Conservation (phyloP, 2,888 invertebrate species). For the Xylophagus ater region DNA sequence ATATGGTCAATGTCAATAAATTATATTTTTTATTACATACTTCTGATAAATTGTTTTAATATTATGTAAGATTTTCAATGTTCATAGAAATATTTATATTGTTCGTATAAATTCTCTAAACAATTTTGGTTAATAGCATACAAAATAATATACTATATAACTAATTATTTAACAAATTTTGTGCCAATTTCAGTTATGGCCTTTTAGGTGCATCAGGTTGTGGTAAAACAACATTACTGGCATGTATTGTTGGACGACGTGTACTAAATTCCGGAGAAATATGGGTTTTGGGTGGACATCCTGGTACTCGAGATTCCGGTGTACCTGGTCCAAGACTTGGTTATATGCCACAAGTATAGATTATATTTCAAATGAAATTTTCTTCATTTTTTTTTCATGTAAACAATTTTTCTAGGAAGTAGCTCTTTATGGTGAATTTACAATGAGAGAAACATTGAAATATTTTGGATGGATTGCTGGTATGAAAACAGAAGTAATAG, state of each 20-base stretch:
- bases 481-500: slow-evolving; percentile 55
- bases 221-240: slow-evolving; percentile 78
- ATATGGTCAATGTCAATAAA: no score
- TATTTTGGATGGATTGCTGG: slow-evolving; percentile 78
- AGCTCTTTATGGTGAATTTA: slow-evolving; percentile 65
- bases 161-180: no score
- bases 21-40: no score
- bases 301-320: slow-evolving; percentile 71
- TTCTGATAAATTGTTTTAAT: no score
- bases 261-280: slow-evolving; percentile 71
- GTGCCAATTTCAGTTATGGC: slow-evolving; percentile 69
- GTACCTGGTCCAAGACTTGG: slow-evolving; percentile 85
- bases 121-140: no score
- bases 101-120: no score
- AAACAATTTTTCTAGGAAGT: slow-evolving; percentile 45
- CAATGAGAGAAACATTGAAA: slow-evolving; percentile 67
- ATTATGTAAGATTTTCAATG: no score
- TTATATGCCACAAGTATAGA: slow-evolving; percentile 72
- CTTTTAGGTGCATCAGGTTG: slow-evolving; percentile 83
- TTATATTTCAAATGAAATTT: slow-evolving; percentile 8
- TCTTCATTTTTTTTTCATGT: slow-evolving; percentile 4
- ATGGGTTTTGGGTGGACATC: slow-evolving; percentile 72
- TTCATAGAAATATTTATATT: no score
- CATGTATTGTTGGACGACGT: slow-evolving; percentile 75
- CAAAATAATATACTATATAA: no score